phyloP scores from a whole-genome alignment of 2,888 invertebrate genomes.

The Isoperla grammatica region DNA sequence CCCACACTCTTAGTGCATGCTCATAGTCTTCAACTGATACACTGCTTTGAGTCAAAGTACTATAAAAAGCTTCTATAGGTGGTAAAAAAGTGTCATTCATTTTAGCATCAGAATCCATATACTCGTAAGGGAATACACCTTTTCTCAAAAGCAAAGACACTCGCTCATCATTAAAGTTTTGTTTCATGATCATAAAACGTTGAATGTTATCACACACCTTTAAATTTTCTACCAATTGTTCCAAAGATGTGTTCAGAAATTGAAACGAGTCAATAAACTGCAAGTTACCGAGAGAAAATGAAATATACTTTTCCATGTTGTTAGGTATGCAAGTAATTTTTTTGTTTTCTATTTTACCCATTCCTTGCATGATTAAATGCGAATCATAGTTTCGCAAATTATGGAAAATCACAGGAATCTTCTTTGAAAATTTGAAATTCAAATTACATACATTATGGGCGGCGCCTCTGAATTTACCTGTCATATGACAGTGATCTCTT shows the following conservation, averaged over 20 bases:
- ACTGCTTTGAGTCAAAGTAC: slow-evolving; percentile 23
- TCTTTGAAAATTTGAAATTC: slow-evolving; percentile 34
- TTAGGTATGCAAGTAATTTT: slow-evolving; percentile 10
- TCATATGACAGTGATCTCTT: slow-evolving; percentile 36
- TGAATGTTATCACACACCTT: neutral
- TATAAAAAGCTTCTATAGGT: slow-evolving; percentile 32
- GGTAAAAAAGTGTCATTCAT: slow-evolving; percentile 29
- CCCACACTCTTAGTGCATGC: slow-evolving; percentile 35
- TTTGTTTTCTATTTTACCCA: neutral
- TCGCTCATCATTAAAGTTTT: neutral
- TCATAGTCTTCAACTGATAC: slow-evolving; percentile 32
- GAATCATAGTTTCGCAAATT: slow-evolving; percentile 37
- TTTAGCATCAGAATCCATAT: slow-evolving; percentile 33
- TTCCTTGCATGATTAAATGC: slow-evolving; percentile 35
- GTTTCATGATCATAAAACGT: neutral
- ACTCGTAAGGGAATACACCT: slow-evolving; percentile 39
- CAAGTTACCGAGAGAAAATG: slow-evolving; percentile 23
- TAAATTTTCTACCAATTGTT: slow-evolving; percentile 34
- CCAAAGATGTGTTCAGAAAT: slow-evolving; percentile 36
- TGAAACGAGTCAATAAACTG: slow-evolving; percentile 35
- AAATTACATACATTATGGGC: slow-evolving; percentile 38
- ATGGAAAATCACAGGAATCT: slow-evolving; percentile 38
- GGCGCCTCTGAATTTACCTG: slow-evolving; percentile 34
- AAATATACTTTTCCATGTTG: slow-evolving; percentile 29
- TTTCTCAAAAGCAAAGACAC: slow-evolving; percentile 32